Evolutionary conservation across 2,888 invertebrate genomes (phyloP), one percentile per base, ranked within the genome.

Genomic region (Caenorhabditis sp.): DNA sequence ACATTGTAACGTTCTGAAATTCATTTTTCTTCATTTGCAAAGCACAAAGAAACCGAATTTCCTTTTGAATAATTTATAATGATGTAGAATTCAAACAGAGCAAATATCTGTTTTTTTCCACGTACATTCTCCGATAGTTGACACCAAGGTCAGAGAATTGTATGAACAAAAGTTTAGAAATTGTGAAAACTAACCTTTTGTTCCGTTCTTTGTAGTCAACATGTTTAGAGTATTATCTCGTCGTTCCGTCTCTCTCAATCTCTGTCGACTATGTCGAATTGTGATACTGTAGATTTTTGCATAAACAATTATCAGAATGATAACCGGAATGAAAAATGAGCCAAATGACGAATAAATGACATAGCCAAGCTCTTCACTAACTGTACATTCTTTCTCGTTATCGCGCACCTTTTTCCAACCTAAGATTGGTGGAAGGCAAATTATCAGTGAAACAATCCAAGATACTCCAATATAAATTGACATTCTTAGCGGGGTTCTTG

Each of bases 251-350:
- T 87, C 87, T 69, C 83, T 84, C 59, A 86, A 69, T 26, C 87
- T 67, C 59, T 86, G 83, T 4, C 83, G 75, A 49, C 79, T 83
- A 59, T 87, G 87, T 53, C 83, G 73, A n/a, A 82, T 82, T 6
- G 87, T 86, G 55, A 87, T 86, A 58, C 78, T 76, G 78, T 81
- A 86, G 70, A 87, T 87, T 66, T 86, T 83, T 50, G 84, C 84
- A 77, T 87, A 87, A n/a, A 87, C 86, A 27, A 83, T 78, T 51
- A 87, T 77, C 54, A 87, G 71, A 60, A 87, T 83, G 65, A 96
- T 94, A 88, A 95, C 95, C 76, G 99, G 97, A 89, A 99, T 95
- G 92, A 95, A 99, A 92, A 99, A 99, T 87, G 97, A 97, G 84
- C 97, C 97, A 86, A 96, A 91, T 23, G 97, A 95, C 23, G 97